Base-by-base conservation (phyloP, 2,113 vertebrate species). In the Dendrocopos noguchii region DNA sequence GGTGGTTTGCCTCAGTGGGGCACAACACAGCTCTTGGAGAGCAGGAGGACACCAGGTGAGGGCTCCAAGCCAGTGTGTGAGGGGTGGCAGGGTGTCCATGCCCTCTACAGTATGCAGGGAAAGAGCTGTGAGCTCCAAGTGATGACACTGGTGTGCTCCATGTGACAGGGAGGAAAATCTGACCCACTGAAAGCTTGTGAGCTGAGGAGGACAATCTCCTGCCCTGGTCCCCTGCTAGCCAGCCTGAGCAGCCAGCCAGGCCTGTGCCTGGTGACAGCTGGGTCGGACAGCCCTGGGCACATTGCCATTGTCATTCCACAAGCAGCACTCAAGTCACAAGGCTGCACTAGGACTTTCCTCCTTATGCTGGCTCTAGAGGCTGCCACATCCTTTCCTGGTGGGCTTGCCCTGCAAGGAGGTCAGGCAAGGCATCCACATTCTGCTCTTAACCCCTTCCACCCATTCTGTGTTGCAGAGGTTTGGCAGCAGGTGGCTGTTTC, bases 301-400 rank as follows among this genome's bases (percentile, higher is more conserved):
- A 9, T 71, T 59, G 42, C 39, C 27, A 13, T 12, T 42, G 29
- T n/a, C 14, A 2, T 27, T 76, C 44, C 1, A 0, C 7, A 2
- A 66, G 50, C 57, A 53, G 21, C 24, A 5, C 27, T 61, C 14
- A 50, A 24, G 33, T 92, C 66, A 6, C 15, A 12, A 34, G 31
- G 47, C 42, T 74, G 61, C 73, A 10, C 18, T n/a, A 36, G 73
- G 55, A 53, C 52, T 81, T 85, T 1, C 27, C 21, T 71, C 17
- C 2, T 57, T 18, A 7, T 16, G 31, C 36, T 22, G n/a, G 22
- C 11, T 1, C 8, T 3, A 46, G 46, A 7, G 71, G 10, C 12
- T 20, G 53, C 21, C 39, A 7, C 34, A 61, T 42, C 33, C 12
- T 56, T 66, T 46, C 53, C 59, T 47, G 9, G n/a, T 28, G 60